A percentile compares a stretch with the other conserved stretches of the same genome.
Conservation (phyloP, 2,113 vertebrate genomes). For the Malurus alboscapulatus region DNA sequence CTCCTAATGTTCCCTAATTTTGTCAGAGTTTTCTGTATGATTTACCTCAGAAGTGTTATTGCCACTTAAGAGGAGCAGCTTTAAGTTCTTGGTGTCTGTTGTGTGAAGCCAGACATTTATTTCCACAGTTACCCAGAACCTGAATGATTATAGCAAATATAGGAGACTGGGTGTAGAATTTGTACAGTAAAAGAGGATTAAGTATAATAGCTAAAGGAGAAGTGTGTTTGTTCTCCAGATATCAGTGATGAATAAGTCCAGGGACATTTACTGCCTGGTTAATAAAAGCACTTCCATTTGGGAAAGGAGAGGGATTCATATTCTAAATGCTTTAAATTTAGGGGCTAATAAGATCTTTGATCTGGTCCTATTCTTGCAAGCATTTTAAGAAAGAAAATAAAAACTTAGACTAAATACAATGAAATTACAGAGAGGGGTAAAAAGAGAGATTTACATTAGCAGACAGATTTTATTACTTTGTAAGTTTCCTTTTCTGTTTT, state of each 20-base stretch:
- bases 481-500: neutral
- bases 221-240: neutral
- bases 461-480: neutral
- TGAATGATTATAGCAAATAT: neutral
- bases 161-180: neutral
- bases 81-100: neutral
- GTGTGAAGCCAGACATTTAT: neutral
- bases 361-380: neutral
- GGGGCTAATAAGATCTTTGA: neutral
- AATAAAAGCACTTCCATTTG: neutral
- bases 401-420: neutral
- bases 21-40: neutral
- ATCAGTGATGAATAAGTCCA: neutral
- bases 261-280: neutral
- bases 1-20: neutral
- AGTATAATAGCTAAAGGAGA: neutral
- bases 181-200: neutral
- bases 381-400: neutral
- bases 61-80: neutral
- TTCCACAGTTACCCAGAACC: neutral
- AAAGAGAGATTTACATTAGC: neutral
- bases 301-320: neutral
- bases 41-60: neutral
- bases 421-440: neutral
- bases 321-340: neutral